phyloP scores from a whole-genome alignment of 2,113 vertebrate species.

The Sturnira hondurensis region DNA sequence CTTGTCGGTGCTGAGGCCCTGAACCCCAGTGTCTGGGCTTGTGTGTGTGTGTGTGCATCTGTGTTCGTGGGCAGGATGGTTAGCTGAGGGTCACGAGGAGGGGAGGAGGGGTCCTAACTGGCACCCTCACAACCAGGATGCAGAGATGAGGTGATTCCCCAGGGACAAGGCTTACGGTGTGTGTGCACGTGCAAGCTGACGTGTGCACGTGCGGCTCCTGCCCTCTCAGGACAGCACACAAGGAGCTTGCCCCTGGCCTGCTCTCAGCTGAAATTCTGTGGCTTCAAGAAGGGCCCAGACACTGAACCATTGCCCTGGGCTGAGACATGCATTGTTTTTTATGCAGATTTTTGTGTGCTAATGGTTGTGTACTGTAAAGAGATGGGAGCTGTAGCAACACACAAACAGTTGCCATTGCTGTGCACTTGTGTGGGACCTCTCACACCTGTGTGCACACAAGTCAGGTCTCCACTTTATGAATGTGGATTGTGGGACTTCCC shows the following conservation, averaged over 20 bases:
- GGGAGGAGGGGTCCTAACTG: not conserved
- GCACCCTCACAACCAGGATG: not conserved
- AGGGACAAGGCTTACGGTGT: not conserved
- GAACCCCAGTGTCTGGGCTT: slow-evolving; percentile 41
- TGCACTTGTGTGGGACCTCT: rapidly evolving
- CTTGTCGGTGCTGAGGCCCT: not conserved
- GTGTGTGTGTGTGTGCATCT: slow-evolving; percentile 38
- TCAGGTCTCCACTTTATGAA: not conserved
- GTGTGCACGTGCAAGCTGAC: not conserved
- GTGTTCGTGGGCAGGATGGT: not conserved
- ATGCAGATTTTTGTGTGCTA: not conserved
- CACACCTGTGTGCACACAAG: not conserved
- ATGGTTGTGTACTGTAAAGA: not conserved
- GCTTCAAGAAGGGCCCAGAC: not conserved
- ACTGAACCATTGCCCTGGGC: not conserved
- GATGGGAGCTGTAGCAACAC: not conserved
- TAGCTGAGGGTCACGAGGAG: not conserved
- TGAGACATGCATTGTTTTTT: not conserved
- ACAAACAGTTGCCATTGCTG: not conserved
- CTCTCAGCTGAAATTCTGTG: not conserved
- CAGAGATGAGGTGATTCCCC: not conserved
- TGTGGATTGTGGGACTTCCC: not conserved
- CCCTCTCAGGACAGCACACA: not conserved
- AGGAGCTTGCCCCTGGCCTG: not conserved
- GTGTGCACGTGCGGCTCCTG: not conserved